phyloP scores from a whole-genome alignment of 1,140 invertebrate species.

The Bombus ignitus region DNA sequence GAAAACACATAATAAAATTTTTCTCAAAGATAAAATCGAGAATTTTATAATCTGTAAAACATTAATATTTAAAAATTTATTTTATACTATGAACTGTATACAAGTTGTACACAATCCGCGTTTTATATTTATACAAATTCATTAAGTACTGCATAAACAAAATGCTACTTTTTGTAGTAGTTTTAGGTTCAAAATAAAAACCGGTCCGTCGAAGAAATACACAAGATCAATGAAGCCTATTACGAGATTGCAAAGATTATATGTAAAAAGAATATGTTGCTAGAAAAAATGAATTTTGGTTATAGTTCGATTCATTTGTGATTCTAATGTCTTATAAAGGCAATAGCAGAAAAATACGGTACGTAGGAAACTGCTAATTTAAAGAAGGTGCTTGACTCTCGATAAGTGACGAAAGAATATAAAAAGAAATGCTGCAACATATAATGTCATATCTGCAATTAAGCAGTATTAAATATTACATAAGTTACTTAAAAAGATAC shows the following conservation, averaged over 20 bases:
- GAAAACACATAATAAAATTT: slow-evolving; percentile 56
- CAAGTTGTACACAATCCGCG: slow-evolving; percentile 34
- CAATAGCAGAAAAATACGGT: slow-evolving; percentile 7
- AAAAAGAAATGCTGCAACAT: slow-evolving; percentile 10
- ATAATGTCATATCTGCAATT: slow-evolving; percentile 15
- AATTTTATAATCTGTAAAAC: slow-evolving; percentile 30
- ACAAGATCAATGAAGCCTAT: slow-evolving; percentile 10
- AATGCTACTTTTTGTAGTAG: neutral
- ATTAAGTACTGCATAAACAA: slow-evolving; percentile 18
- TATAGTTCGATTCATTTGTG: neutral
- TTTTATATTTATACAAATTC: slow-evolving; percentile 47
- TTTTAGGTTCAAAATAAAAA: slow-evolving; percentile 18
- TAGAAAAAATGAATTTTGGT: slow-evolving; percentile 14
- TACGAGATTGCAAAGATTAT: slow-evolving; percentile 8
- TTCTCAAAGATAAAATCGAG: slow-evolving; percentile 31
- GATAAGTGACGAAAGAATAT: neutral
- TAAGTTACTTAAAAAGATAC: neutral
- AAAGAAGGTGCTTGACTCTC: slow-evolving; percentile 32
- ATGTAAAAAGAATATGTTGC: slow-evolving; percentile 18
- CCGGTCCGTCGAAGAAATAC: neutral
- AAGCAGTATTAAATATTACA: neutral
- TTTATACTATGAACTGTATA: slow-evolving; percentile 50
- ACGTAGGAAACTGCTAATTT: neutral
- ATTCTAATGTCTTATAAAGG: slow-evolving; percentile 1
- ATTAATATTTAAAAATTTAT: slow-evolving; percentile 44